Conservation (phyloP, 2,113 vertebrate species). For the Coturnix japonica region DNA sequence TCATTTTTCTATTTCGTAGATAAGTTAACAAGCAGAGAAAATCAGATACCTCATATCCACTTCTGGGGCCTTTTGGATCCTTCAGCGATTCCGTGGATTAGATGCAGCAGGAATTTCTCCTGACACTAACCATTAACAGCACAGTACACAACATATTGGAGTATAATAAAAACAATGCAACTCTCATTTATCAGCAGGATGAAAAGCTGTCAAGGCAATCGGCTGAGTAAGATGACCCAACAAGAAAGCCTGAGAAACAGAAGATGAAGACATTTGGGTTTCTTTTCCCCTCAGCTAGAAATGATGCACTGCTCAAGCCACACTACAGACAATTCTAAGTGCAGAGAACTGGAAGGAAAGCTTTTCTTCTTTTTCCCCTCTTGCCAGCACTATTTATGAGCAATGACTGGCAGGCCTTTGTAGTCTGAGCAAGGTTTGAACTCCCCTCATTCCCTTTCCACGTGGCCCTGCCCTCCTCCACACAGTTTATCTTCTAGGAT, state of each 20-base stretch:
- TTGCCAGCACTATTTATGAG: not conserved
- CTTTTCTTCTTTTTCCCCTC: not conserved
- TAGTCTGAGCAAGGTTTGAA: not conserved
- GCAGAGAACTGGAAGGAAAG: not conserved
- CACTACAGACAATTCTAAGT: not conserved
- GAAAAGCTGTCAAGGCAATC: not conserved
- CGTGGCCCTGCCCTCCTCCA: not conserved
- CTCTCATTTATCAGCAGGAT: slow-evolving; percentile 32
- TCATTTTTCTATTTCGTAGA: not conserved
- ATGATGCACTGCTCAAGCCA: not conserved
- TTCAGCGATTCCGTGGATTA: not conserved
- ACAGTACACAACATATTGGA: not conserved
- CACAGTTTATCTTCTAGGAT: not conserved
- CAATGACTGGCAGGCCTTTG: not conserved
- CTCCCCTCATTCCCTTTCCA: not conserved
- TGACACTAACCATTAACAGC: slow-evolving; percentile 15
- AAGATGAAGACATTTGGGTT: not conserved
- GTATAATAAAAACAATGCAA: slow-evolving; percentile 30
- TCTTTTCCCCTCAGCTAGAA: not conserved
- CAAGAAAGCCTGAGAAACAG: not conserved
- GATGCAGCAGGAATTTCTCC: not conserved
- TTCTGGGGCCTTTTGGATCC: not conserved
- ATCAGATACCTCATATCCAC: slow-evolving; percentile 26
- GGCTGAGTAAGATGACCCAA: not conserved
- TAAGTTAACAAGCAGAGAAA: slow-evolving; percentile 51